These are phyloP conservation scores for Cheilosia pagana DNA, from an alignment of 2,888 invertebrate species.

Conservation along the genomic window DNA sequence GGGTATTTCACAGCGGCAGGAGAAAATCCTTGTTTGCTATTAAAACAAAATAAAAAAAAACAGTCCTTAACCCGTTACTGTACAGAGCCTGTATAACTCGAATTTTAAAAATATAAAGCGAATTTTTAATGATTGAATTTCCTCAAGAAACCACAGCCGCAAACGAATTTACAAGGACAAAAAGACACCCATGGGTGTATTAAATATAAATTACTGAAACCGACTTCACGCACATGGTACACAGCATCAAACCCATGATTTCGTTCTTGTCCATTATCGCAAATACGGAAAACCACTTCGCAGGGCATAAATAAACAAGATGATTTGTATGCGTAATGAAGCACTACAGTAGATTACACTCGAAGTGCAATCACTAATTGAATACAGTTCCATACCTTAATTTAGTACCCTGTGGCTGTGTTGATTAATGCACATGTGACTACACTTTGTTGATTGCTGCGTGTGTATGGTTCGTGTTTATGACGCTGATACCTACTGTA, in stretches of 20 bases:
- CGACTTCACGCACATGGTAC: not conserved
- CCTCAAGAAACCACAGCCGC: too few relatives aligned
- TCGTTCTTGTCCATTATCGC: constrained; percentile 11
- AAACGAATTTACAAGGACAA: too few relatives aligned
- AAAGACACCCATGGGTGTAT: not conserved
- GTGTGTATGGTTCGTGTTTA: constrained; percentile 9
- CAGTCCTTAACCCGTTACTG: too few relatives aligned
- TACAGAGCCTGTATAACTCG: too few relatives aligned
- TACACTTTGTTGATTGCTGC: constrained; percentile 24
- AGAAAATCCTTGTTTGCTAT: too few relatives aligned
- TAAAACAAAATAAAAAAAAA: too few relatives aligned
- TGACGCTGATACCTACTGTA: constrained; percentile 15
- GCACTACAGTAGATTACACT: constrained; percentile 57
- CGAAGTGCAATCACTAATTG: constrained; percentile 69
- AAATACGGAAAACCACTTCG: constrained; percentile 47
- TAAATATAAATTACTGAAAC: constrained; percentile 8
- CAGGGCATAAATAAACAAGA: constrained; percentile 55
- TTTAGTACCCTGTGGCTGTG: constrained; percentile 44
- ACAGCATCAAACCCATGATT: not conserved
- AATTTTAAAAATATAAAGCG: too few relatives aligned
- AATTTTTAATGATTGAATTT: too few relatives aligned
- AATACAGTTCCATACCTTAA: constrained; percentile 61
- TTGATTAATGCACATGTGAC: constrained; percentile 54
- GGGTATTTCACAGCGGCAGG: too few relatives aligned
- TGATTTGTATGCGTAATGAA: constrained; percentile 64